phyloP scores from a whole-genome alignment of 2,113 vertebrate species.

The Carettochelys insculpta region DNA sequence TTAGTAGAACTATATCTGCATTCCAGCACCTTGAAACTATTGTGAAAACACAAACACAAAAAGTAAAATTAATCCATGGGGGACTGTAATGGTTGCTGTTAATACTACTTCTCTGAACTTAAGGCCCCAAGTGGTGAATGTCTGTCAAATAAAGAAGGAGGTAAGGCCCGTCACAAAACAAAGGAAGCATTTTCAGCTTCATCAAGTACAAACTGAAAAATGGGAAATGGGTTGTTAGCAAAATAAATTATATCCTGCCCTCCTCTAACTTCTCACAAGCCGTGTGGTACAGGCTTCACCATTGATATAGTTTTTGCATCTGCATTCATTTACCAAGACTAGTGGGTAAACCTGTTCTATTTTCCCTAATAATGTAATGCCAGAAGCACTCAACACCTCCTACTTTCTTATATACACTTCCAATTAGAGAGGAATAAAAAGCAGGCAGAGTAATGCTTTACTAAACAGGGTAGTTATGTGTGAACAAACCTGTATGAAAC shows the following conservation, averaged over 20 bases:
- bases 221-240: conserved; percentile 65
- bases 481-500: conserved; percentile 42
- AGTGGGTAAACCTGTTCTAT: conserved; percentile 6
- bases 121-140: conserved; percentile 50
- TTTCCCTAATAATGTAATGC: conserved; percentile 48
- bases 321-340: conserved; percentile 66
- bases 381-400: conserved; percentile 63
- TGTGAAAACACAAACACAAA: conserved; percentile 48
- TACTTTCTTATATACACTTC: conserved; percentile 26
- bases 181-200: conserved; percentile 51
- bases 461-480: conserved; percentile 56
- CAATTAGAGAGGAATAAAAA: conserved; percentile 44
- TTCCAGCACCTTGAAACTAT: conserved; percentile 73
- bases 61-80: conserved; percentile 68
- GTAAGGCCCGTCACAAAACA: conserved; percentile 10
- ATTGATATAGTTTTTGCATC: conserved; percentile 55
- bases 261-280: conserved; percentile 69
- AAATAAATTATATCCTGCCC: conserved; percentile 72
- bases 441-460: conserved; percentile 14
- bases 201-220: conserved; percentile 68
- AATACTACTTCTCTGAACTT: conserved; percentile 67
- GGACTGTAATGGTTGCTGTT: conserved; percentile 65
- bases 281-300: conserved; percentile 65
- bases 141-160: conserved; percentile 67
- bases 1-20: conserved; percentile 64